These are phyloP conservation scores for Chirona hameri DNA, from an alignment of 2,888 invertebrate species.

Conservation along the genomic window DNA sequence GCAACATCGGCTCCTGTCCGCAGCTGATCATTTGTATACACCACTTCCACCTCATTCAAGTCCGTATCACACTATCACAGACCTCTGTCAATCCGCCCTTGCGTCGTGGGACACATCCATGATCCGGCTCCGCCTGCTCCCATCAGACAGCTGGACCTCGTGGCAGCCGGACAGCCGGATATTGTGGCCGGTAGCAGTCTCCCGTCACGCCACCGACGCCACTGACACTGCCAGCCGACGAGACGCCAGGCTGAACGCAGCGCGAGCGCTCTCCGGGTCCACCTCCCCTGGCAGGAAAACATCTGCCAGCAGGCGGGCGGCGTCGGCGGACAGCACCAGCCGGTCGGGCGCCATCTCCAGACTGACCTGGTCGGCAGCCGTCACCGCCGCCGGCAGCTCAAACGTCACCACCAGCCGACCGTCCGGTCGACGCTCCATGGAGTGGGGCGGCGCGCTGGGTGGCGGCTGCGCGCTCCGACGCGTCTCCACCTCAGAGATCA, in stretches of 20 bases:
- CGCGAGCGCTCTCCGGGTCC: not conserved
- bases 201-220: not conserved
- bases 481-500: not conserved
- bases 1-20: too few species aligned
- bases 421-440: not conserved
- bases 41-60: too few species aligned
- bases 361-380: not conserved
- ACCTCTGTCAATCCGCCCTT: too few species aligned
- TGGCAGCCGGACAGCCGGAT: not conserved
- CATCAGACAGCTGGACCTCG: not conserved
- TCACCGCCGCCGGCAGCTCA: not conserved
- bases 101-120: too few species aligned
- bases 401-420: slow-evolving; percentile 1
- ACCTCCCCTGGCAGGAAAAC: not conserved
- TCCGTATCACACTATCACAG: too few species aligned
- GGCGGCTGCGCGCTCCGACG: not conserved
- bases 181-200: not conserved
- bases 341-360: not conserved
- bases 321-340: not conserved
- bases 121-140: too few species aligned
- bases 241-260: not conserved
- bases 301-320: not conserved
- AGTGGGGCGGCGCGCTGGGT: not conserved
- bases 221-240: not conserved
- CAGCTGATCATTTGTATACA: too few species aligned